phyloP scores from a whole-genome alignment of 2,113 vertebrate species.

The cat (Felis catus) region DNA sequence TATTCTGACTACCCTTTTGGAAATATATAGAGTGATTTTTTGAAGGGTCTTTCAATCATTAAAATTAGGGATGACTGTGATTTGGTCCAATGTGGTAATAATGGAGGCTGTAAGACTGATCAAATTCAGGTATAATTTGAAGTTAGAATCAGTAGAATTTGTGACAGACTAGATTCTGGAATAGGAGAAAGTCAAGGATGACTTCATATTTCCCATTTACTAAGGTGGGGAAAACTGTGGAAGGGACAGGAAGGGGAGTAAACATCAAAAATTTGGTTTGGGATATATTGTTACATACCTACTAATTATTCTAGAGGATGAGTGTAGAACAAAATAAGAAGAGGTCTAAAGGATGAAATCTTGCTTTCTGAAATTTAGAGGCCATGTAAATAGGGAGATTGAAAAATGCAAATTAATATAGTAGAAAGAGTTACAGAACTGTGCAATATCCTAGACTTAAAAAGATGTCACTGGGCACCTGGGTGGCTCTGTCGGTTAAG shows the following conservation, averaged over 20 bases:
- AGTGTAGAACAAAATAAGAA: not conserved
- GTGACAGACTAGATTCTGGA: not conserved
- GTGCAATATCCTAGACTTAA: not conserved
- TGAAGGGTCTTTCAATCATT: not conserved
- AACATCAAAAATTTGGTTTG: not conserved
- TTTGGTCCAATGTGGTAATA: not conserved
- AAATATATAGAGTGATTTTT: not conserved
- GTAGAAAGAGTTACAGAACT: not conserved
- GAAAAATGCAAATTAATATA: not conserved
- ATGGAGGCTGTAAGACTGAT: not conserved
- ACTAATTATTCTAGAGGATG: not conserved
- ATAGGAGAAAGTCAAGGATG: not conserved
- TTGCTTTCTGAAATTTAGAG: not conserved
- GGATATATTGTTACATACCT: not conserved
- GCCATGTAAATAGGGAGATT: not conserved
- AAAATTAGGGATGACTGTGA: not conserved
- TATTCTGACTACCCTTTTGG: not conserved
- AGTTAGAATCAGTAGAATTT: not conserved
- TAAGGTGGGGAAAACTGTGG: not conserved
- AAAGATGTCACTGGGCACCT: not conserved
- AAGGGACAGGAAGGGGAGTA: not conserved
- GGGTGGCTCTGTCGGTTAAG: too few relatives aligned
- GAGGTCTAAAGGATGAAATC: not conserved
- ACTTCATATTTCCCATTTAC: not conserved
- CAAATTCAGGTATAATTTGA: not conserved